Evolutionary conservation across 1,140 invertebrate genomes (phyloP).

Genomic region (Cryptotermes secundus): DNA sequence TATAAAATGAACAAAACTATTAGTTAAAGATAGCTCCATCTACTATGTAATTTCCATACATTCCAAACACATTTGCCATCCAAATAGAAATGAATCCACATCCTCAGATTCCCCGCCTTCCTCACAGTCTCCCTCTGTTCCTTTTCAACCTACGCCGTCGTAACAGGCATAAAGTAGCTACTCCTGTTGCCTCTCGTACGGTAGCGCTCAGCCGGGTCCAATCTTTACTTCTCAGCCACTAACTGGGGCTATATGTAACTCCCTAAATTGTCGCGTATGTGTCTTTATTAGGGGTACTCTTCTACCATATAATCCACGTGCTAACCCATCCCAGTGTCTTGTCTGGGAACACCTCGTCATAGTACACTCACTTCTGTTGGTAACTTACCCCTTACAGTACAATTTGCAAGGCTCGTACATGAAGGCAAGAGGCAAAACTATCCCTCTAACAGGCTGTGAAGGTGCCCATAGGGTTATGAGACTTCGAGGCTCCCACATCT

Average conservation of each 20-base stretch:
- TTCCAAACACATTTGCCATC: background rate
- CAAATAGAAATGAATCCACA: too few relatives aligned
- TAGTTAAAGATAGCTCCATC: too few relatives aligned
- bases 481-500: too few relatives aligned
- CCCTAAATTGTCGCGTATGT: conserved; percentile 11
- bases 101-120: background rate
- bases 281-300: conserved; percentile 1
- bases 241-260: background rate
- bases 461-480: too few relatives aligned
- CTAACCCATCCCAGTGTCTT: background rate
- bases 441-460: too few relatives aligned
- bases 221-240: conserved; percentile 4
- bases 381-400: background rate
- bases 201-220: background rate
- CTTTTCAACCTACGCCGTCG: background rate
- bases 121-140: background rate
- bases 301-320: background rate
- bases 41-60: too few relatives aligned
- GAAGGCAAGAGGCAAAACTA: too few relatives aligned
- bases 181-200: background rate
- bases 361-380: background rate
- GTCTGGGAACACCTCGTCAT: background rate
- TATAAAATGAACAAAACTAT: too few relatives aligned
- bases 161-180: background rate
- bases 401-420: too few relatives aligned